Evolutionary conservation across 2,113 vertebrate genomes (phyloP), one percentile per base, ranked within the genome.

Genomic region (Solea solea): DNA sequence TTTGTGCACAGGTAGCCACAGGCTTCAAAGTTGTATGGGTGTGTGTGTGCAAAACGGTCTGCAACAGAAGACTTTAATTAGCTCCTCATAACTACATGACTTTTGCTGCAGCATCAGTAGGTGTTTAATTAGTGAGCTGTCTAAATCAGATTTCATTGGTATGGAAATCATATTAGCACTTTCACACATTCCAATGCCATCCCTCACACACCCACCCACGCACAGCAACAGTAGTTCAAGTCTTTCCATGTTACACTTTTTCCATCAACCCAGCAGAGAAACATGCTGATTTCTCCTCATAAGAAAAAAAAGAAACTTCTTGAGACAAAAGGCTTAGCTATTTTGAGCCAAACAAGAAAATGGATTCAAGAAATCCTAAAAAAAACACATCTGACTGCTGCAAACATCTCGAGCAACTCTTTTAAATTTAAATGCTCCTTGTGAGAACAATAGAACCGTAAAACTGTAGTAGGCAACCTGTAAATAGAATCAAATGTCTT

Each of bases 71-170:
- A 13, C 45, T 70, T 72, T 41, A 50, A 63, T 69, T 34, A 21
- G 14, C 49, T 53, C 1, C 15, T 9, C 34, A 1, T 34, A 15
- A 40, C 15, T 50, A 16, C n/a, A 52, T 74, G 68, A 55, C 42
- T 63, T 70, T 56, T 39, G 40, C 51, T 16, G 62, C 9, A 1
- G 56, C 56, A 39, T 64, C 44, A 52, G 65, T 28, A 46, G 34
- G 68, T 63, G 57, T 86, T 86, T 79, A 83, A 84, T 80, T 80
- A 82, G 28, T 58, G 27, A 78, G 64, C 50, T 79, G 77, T 77
- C 50, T 74, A 66, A 63, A 41, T 55, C 28, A 34, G 42, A 78
- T 61, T 70, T 50, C 49, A 67, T 65, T 46, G 49, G 50, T 45
- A 56, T 41, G 0, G 39, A 76, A 76, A 78, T 69, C 21, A 50